Conservation (phyloP, 2,113 vertebrate species). For the Aythya baeri region DNA sequence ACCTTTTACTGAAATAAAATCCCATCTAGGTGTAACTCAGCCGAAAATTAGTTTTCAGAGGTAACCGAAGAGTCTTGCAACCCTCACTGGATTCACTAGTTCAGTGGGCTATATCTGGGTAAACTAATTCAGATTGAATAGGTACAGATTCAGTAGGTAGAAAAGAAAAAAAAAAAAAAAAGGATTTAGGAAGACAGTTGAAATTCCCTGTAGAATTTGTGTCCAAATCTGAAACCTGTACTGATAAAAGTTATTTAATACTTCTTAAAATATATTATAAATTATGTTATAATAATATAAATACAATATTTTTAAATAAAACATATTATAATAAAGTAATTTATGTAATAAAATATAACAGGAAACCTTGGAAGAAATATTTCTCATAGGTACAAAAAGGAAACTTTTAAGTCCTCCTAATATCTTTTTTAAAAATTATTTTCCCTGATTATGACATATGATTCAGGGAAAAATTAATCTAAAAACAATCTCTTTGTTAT, state of each 20-base stretch:
- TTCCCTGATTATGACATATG: background rate
- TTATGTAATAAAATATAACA: no score
- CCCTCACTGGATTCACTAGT: background rate
- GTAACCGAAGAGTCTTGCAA: background rate
- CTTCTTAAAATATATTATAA: background rate
- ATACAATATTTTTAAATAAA: no score
- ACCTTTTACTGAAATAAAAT: background rate
- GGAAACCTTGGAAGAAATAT: background rate
- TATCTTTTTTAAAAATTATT: accelerated
- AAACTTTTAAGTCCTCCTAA: accelerated
- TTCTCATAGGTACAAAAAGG: background rate
- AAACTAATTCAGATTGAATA: background rate
- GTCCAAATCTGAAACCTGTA: background rate
- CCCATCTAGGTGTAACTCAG: background rate
- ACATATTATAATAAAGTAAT: no score
- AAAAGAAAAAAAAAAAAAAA: background rate
- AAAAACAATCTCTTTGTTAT: background rate
- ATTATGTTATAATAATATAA: no score
- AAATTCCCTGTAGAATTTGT: background rate
- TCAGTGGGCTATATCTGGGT: background rate
- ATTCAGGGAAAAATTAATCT: background rate
- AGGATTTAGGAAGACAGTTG: accelerated
- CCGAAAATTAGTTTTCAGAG: background rate
- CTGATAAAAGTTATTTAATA: background rate
- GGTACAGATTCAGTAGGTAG: background rate